Evolutionary conservation across 2,797 vertebrate species (phyloP).

Genomic region (Vespertilio murinus): DNA sequence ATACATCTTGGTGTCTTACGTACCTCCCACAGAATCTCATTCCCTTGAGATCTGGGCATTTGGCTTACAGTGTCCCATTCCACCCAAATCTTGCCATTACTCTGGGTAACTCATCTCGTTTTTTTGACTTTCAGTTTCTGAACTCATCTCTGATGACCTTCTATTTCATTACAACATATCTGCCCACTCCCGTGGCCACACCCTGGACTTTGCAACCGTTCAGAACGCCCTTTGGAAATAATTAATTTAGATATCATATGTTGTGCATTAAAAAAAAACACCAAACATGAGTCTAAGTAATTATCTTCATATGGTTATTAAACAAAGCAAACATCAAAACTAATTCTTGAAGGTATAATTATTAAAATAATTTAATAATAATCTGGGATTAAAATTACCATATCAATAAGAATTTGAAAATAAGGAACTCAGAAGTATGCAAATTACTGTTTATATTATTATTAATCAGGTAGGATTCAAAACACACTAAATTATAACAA

Average conservation of each 20-base stretch:
- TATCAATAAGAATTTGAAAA: background rate
- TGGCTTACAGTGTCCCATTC: background rate
- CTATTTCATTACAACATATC: background rate
- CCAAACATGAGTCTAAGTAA: background rate
- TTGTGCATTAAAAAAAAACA: background rate
- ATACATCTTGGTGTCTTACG: background rate
- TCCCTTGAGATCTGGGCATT: background rate
- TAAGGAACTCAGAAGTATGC: background rate
- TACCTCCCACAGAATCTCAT: background rate
- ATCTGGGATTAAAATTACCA: background rate
- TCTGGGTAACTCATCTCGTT: constrained; percentile 15
- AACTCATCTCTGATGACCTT: constrained; percentile 3
- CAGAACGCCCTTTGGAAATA: constrained; percentile 50
- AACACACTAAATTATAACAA: background rate
- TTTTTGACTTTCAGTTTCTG: constrained; percentile 48
- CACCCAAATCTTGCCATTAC: background rate
- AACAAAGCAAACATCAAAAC: constrained; percentile 27
- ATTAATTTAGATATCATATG: background rate
- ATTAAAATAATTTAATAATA: constrained; percentile 16
- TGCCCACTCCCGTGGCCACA: background rate
- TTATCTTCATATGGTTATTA: background rate
- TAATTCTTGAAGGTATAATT: background rate
- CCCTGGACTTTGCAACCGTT: background rate
- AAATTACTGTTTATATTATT: background rate
- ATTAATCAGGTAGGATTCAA: constrained; percentile 1